Evolutionary conservation across 2,797 vertebrate genomes (phyloP), one percentile per base, ranked within the genome.

Genomic region (Chanos chanos): DNA sequence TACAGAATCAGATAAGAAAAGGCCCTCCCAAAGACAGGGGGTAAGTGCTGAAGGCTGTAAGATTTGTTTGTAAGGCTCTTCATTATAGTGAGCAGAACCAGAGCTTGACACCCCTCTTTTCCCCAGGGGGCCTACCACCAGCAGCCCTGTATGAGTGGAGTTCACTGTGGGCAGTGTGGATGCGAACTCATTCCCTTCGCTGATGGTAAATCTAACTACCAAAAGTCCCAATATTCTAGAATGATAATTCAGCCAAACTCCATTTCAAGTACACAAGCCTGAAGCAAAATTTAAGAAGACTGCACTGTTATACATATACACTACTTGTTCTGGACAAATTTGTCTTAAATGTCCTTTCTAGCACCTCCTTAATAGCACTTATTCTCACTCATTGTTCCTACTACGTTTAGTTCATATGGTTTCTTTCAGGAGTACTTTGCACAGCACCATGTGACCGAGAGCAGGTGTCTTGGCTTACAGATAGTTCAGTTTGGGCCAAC

Each of bases 131-230:
- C 52, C 52, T 36, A 30, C 40, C 7, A 50, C 2, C 13, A 24
- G 43, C 62, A 56, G 12, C 72, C 55, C n/a, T 89, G 82, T 76
- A 75, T 66, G 64, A 51, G 71, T 68, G 85, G 78, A 74, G 72
- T 90, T 61, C 59, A 74, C 55, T 91, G 83, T 69, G 54, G 68
- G 67, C 12, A 61, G 9, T 89, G 81, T 75, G 77, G 74, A 65
- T 66, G 51, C 55, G 77, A 90, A 71, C 79, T 88, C 9, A 80
- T 89, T 49, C 77, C 79, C 40, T 68, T 73, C 62, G 77, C 77
- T 37, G 65, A 78, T 69, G 82, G 85, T 90, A 31, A 52, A 51
- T 43, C 27, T 24, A 16, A 30, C 19, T 9, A 27, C 21, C 9
- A n/a, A n/a, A n/a, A n/a, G n/a, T n/a, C n/a, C n/a, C n/a, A n/a